A percentile compares a stretch with the other conserved stretches of the same genome.
Evolutionary conservation across 2,113 vertebrate genomes (phyloP).

Genomic region (Myodes glareolus): DNA sequence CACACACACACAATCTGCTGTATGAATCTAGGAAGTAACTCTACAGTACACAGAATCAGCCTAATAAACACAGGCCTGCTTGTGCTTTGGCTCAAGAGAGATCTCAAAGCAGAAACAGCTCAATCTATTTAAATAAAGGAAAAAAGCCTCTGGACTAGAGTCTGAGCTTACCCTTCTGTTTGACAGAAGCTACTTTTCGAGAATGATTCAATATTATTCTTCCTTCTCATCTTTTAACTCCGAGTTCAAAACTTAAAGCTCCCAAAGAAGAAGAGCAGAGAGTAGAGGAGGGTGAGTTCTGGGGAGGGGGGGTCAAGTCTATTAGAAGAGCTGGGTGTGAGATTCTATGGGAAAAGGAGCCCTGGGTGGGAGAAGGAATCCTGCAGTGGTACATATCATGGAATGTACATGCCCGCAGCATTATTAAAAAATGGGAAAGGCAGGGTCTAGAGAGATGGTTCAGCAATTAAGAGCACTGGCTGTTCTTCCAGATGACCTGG

Average conservation of each 20-base stretch:
- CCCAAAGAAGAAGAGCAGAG: constrained; percentile 13
- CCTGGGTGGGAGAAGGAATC: background rate
- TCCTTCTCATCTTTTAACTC: constrained; percentile 34
- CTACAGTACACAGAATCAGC: background rate
- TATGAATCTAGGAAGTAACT: background rate
- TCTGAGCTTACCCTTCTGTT: background rate
- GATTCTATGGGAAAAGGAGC: no score
- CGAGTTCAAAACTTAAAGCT: background rate
- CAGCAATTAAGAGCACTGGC: background rate
- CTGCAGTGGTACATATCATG: background rate
- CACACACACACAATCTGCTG: background rate
- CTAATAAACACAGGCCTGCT: background rate
- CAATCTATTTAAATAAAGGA: background rate
- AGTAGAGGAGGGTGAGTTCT: background rate
- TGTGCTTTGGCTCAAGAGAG: background rate
- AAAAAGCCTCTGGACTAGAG: background rate
- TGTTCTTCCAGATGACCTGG: background rate
- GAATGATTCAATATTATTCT: background rate
- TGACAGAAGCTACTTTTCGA: background rate
- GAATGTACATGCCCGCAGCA: background rate
- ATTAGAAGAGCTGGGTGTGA: background rate
- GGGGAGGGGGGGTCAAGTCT: background rate
- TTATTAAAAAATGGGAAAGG: background rate
- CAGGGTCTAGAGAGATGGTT: background rate
- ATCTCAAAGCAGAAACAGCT: background rate